Evolutionary conservation across 2,888 invertebrate species (phyloP), one percentile per base, ranked within the genome.

Genomic region (Drosophila falleni): DNA sequence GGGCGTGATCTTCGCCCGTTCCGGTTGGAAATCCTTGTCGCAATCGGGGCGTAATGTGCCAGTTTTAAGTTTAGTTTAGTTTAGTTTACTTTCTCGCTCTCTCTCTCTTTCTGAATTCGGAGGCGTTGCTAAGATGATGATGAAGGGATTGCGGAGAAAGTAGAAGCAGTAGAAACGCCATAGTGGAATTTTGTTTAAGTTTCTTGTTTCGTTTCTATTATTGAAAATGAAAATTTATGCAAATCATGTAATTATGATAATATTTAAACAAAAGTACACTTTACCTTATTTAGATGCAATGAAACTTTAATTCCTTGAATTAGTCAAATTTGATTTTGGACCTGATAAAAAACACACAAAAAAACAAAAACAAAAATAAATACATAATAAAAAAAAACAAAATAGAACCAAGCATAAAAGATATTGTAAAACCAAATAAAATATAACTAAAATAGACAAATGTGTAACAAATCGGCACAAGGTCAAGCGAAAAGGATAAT

Each of bases 241-340:
- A 78, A 79, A 80, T 84, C 80, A 78, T 80, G 75, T 23, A 47
- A 31, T 49, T 46, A 62, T 80, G 58, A 81, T 80, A 78, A 87
- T 79, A 89, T 81, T 81, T 78, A 89, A 87, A 76, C 82, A 76
- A 84, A 90, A 78, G 47, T 84, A 80, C 80, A 82, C 82, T 86
- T 75, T 89, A 88, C 87, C 87, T 86, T 89, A 84, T 86, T 86
- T 86, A 86, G 86, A 86, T 78, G 84, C 89, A 83, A 90, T 87
- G 90, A 78, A 90, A 90, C 91, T 86, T 90, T 87, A 88, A 90
- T 90, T 90, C 90, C 90, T 90, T 89, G 78, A 87, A 86, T 90
- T 90, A 90, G 91, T 88, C 80, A 90, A 90, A 91, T 91, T 90
- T 90, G 74, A 83, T 91, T 90, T 90, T 91, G 91, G 90, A 91